These are phyloP conservation scores for Liposcelis brunnea DNA, from an alignment of 2,888 invertebrate genomes.

Conservation along the genomic window DNA sequence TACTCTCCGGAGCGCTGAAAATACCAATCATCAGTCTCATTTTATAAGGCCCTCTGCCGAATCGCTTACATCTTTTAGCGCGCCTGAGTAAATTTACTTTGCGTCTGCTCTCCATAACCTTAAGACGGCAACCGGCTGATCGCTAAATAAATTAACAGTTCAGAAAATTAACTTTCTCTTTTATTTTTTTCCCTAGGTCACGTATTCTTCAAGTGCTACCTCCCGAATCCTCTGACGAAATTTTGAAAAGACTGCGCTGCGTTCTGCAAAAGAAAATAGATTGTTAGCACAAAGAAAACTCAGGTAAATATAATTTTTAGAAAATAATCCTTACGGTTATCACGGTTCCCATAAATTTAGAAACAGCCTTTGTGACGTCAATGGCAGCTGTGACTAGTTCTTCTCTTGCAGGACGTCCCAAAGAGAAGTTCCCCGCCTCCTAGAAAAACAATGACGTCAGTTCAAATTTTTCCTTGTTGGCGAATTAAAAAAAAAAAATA, in stretches of 20 bases:
- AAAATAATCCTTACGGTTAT: slow-evolving; percentile 39
- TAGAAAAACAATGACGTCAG: background rate
- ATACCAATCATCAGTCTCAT: too few species aligned
- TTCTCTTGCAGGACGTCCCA: slow-evolving; percentile 10
- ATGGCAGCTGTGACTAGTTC: slow-evolving; percentile 50
- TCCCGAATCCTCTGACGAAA: slow-evolving; percentile 14
- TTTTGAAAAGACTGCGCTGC: slow-evolving; percentile 50
- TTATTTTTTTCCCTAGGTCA: background rate
- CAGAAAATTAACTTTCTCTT: background rate
- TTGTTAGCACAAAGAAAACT: background rate
- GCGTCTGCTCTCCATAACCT: too few species aligned
- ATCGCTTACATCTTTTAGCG: too few species aligned
- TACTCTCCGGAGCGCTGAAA: too few species aligned
- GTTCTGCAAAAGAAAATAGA: slow-evolving; percentile 38
- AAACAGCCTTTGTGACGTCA: slow-evolving; percentile 58
- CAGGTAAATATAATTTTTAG: background rate
- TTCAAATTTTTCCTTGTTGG: too few species aligned
- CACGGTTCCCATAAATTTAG: slow-evolving; percentile 58
- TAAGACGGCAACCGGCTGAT: background rate
- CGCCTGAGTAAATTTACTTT: too few species aligned
- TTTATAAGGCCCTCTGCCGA: too few species aligned
- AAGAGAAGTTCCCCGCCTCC: slow-evolving; percentile 10
- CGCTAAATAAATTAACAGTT: background rate
- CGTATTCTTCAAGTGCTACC: background rate
- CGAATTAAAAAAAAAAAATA: too few species aligned